phyloP scores from a whole-genome alignment of 2,888 invertebrate species.

The Erebia aethiops region DNA sequence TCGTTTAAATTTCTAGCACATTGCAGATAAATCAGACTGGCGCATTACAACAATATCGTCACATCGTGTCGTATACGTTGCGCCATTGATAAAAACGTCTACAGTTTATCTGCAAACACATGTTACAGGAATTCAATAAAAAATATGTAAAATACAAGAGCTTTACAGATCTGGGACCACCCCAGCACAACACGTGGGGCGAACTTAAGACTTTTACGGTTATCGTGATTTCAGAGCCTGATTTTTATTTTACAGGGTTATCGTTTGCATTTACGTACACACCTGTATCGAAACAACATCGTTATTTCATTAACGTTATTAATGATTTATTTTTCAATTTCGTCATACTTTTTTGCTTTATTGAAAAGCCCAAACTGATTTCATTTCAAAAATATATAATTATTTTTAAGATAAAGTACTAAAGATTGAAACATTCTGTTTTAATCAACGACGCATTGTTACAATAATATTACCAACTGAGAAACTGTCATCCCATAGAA shows the following conservation, averaged over 20 bases:
- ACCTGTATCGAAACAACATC: too few species aligned
- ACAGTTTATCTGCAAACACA: constrained; percentile 69
- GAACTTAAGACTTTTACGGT: constrained; percentile 3
- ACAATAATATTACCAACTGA: too few species aligned
- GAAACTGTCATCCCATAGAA: too few species aligned
- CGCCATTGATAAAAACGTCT: constrained; percentile 47
- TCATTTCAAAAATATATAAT: too few species aligned
- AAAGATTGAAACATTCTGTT: too few species aligned
- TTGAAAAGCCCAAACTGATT: too few species aligned
- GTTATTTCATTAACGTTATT: not conserved
- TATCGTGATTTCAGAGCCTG: not conserved
- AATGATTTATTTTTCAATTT: not conserved
- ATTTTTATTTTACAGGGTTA: not conserved
- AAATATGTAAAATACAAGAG: constrained; percentile 57
- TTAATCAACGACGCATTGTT: too few species aligned
- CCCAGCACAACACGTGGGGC: constrained; percentile 49
- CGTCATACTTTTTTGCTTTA: not conserved
- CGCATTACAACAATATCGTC: not conserved
- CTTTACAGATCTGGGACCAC: constrained; percentile 18
- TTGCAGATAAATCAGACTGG: too few species aligned
- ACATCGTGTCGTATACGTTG: constrained; percentile 50
- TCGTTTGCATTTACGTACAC: not conserved
- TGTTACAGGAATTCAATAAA: constrained; percentile 65
- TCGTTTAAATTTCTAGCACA: too few species aligned
- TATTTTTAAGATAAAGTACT: too few species aligned